A percentile compares a stretch with the other conserved stretches of the same genome.
Conservation (phyloP, 1,140 invertebrate genomes). For the Proales similis region DNA sequence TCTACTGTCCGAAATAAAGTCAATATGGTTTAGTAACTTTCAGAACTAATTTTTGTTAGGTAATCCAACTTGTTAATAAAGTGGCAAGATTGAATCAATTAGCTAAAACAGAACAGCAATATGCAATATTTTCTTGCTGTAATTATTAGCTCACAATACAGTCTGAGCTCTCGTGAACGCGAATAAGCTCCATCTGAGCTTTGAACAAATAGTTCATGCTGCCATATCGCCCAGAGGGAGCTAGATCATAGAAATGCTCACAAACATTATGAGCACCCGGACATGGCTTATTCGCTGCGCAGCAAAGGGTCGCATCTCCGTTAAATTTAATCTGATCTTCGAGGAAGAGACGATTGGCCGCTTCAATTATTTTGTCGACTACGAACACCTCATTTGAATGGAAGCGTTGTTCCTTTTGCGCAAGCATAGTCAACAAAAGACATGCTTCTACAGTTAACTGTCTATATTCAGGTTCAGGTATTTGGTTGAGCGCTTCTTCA, state of each 20-base stretch:
- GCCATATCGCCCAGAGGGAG: slow-evolving; percentile 88
- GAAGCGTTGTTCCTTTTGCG: slow-evolving; percentile 67
- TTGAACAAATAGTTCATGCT: slow-evolving; percentile 94
- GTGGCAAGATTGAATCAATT: too few relatives aligned
- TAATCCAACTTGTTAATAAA: not conserved
- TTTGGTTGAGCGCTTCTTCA: slow-evolving; percentile 90
- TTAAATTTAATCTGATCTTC: slow-evolving; percentile 73
- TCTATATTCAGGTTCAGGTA: slow-evolving; percentile 94
- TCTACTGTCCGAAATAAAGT: not conserved
- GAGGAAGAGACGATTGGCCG: slow-evolving; percentile 86
- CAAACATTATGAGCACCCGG: slow-evolving; percentile 55
- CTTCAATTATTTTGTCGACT: slow-evolving; percentile 83
- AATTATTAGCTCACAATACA: slow-evolving; percentile 35
- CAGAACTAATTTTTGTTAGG: not conserved
- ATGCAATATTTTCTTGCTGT: too few relatives aligned
- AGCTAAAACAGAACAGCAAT: too few relatives aligned
- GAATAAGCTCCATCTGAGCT: slow-evolving; percentile 54
- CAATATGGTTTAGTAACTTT: not conserved
- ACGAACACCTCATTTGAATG: slow-evolving; percentile 65
- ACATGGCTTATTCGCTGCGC: slow-evolving; percentile 18
- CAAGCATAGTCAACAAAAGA: slow-evolving; percentile 84
- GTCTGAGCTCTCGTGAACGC: slow-evolving; percentile 33
- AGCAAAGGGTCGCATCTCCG: slow-evolving; percentile 19
- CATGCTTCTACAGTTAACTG: slow-evolving; percentile 93
- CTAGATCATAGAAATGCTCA: slow-evolving; percentile 93